phyloP scores from a whole-genome alignment of 2,113 vertebrate species.

The Aspiorhynchus laticeps region DNA sequence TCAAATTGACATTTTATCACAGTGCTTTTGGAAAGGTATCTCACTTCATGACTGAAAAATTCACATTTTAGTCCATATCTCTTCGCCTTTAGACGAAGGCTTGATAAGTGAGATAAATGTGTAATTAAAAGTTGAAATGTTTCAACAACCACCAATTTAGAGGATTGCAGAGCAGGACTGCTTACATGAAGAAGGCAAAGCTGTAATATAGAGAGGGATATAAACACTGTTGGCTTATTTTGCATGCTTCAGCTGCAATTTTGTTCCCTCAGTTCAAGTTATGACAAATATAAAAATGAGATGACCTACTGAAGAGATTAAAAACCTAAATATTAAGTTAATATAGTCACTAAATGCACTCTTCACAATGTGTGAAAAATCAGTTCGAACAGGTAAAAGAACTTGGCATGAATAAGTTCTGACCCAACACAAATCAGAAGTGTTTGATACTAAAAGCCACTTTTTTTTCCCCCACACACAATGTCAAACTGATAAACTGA shows the following conservation, averaged over 20 bases:
- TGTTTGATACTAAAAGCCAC: background rate
- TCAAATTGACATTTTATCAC: constrained; percentile 26
- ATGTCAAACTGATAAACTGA: background rate
- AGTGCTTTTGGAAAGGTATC: constrained; percentile 15
- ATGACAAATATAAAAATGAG: constrained; percentile 42
- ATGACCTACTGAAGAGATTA: background rate
- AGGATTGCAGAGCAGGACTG: background rate
- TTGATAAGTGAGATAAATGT: background rate
- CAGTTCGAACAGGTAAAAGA: background rate
- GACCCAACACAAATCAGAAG: background rate
- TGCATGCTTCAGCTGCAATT: background rate
- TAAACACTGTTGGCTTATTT: background rate
- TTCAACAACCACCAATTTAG: constrained; percentile 16
- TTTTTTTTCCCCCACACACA: background rate
- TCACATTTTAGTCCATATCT: constrained; percentile 11
- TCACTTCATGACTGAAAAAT: background rate
- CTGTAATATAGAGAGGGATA: constrained; percentile 6
- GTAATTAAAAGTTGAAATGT: background rate
- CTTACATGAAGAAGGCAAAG: constrained; percentile 4
- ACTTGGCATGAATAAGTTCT: background rate
- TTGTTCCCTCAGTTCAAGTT: constrained; percentile 9
- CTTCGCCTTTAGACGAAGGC: background rate
- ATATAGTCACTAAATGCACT: background rate
- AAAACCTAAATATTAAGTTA: background rate
- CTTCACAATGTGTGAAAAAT: constrained; percentile 13